Base-by-base conservation (phyloP, 2,888 invertebrate genomes). In the Fragum whitleyi region DNA sequence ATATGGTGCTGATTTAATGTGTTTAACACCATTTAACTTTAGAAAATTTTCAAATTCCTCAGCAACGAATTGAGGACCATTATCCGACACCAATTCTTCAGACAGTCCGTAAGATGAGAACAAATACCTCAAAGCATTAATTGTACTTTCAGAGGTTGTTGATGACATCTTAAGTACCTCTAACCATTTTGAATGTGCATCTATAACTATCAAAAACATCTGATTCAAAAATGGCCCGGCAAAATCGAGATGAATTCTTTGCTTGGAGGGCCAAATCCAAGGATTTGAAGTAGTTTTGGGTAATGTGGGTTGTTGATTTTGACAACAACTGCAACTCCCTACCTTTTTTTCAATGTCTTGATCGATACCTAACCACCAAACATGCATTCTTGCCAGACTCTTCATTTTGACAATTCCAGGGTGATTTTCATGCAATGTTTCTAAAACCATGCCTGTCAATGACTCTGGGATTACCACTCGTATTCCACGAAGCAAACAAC, bases 191-290 rank as follows among this genome's bases (percentile, higher is more conserved):
- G 93, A 93, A 80, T 88, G 91, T 16, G 93, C 88, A 81, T 94
- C 94, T 3, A 93, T 90, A 16, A 94, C 81, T 23, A 94, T 83
- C 14, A 94, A 75, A 47, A 92, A 88, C 85, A 87, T 89, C 5
- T 74, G 74, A 14, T 85, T 89, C 5, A 89, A 69, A 47, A 92
- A 75, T 36, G 93, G 93, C 7, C 94, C 94, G 21, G 94, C 93
- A 88, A 92, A 94, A 85, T 94, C 94, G 23, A 94, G 87, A 85
- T 94, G 94, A 6, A 94, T 81, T 28, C 94, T 86, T 75, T 93
- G 87, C 92, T 85, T 77, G 16, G 74, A 79, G 32, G 92, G 83
- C 39, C 55, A 78, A 28, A 77, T 62, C 91, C 91, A 92, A 21
- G 90, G 81, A 39, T 83, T 78, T 3, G 89, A 74, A 1, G 77